phyloP scores from a whole-genome alignment of 2,888 invertebrate genomes.

The Lumbricus terrestris region DNA sequence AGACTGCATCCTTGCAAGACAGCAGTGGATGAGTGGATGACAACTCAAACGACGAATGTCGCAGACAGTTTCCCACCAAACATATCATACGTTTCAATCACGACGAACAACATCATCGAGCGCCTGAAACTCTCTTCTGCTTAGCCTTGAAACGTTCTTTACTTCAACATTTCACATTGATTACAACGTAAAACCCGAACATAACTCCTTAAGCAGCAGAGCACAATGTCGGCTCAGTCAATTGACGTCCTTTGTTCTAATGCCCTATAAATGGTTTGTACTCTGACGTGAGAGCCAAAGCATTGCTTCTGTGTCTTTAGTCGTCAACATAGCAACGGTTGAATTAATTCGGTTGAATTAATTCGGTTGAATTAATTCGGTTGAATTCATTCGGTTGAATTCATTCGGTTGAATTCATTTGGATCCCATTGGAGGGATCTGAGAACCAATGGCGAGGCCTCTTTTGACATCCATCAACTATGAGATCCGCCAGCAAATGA shows the following conservation, averaged over 20 bases:
- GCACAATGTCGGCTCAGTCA: neutral
- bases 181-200: neutral
- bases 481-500: no score
- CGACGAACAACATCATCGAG: neutral
- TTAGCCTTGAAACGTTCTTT: neutral
- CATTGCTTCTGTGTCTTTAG: neutral
- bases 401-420: no score
- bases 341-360: no score
- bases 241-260: neutral
- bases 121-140: neutral
- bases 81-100: neutral
- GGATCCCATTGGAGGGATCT: no score
- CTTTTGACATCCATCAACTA: no score
- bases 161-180: neutral
- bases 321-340: neutral
- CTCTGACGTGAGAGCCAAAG: neutral
- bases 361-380: no score
- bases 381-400: no score
- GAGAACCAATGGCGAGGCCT: no score
- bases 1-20: slow-evolving; percentile 14
- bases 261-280: neutral
- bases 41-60: neutral
- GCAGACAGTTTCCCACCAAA: neutral
- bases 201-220: neutral
- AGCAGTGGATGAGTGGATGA: neutral